Percentiles rank a stretch among this genome's conserved stretches.
These are phyloP conservation scores for Xerus inauris DNA, from an alignment of 2,113 vertebrate species.

Conservation along the genomic window DNA sequence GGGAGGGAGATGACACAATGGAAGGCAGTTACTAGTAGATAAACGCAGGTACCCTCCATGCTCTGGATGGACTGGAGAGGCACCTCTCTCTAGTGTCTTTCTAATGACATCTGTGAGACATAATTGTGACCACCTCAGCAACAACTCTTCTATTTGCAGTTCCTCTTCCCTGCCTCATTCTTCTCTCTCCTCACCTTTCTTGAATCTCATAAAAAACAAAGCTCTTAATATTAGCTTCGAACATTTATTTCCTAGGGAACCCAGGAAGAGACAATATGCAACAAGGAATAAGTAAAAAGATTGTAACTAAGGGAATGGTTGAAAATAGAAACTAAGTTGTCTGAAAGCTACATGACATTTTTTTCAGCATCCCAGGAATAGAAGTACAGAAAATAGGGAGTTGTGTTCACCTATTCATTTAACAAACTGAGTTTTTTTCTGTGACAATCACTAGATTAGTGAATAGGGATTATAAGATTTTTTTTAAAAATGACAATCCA, in stretches of 20 bases:
- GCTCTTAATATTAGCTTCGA: background rate
- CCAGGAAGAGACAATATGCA: background rate
- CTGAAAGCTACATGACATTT: background rate
- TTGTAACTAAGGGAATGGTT: background rate
- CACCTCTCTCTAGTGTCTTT: background rate
- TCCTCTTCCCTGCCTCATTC: background rate
- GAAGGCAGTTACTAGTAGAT: background rate
- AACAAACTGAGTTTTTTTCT: background rate
- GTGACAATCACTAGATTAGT: background rate
- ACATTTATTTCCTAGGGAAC: background rate
- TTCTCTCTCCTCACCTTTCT: background rate
- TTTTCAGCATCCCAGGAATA: background rate
- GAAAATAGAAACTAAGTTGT: background rate
- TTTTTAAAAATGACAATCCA: background rate
- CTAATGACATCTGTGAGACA: background rate
- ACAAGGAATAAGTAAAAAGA: background rate
- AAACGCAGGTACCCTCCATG: background rate
- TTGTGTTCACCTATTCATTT: background rate
- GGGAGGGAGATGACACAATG: background rate
- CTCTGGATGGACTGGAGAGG: background rate
- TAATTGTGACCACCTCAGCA: fast-evolving
- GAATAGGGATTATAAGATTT: background rate
- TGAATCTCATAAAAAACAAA: background rate
- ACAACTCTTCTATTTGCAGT: background rate
- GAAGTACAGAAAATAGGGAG: background rate